phyloP scores from a whole-genome alignment of 23 tunicate genomes.

The Ascidia mentula region DNA sequence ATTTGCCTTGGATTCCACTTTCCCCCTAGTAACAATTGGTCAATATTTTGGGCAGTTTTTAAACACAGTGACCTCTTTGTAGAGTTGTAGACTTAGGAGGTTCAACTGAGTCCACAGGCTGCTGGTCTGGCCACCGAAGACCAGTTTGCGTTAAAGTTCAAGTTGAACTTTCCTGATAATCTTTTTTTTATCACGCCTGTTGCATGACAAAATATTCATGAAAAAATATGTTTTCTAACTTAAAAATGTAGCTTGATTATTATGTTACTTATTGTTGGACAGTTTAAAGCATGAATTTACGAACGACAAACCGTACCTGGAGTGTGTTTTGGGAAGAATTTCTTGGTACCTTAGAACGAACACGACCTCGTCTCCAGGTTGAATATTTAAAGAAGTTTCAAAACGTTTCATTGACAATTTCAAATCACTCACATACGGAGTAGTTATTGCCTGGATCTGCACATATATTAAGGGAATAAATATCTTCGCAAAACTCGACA shows the following conservation, averaged over 20 bases:
- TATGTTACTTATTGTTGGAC: background rate
- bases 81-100: too few relatives aligned
- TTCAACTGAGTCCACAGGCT: too few relatives aligned
- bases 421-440: conserved; percentile 7
- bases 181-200: too few relatives aligned
- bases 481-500: background rate
- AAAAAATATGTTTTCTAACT: background rate
- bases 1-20: too few relatives aligned
- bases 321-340: conserved; percentile 8
- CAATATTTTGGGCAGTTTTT: too few relatives aligned
- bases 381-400: background rate
- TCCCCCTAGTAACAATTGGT: too few relatives aligned
- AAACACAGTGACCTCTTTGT: too few relatives aligned
- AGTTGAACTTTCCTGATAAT: too few relatives aligned
- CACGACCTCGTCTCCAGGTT: conserved; percentile 1
- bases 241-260: background rate
- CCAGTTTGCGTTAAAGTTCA: too few relatives aligned
- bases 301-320: conserved; percentile 16
- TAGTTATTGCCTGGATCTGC: conserved; percentile 24
- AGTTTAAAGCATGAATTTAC: too few relatives aligned
- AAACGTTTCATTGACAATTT: conserved; percentile 20
- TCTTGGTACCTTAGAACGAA: conserved; percentile 22
- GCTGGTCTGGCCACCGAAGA: too few relatives aligned
- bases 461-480: background rate
- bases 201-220: background rate